These are phyloP conservation scores for Archegozetes longisetosus DNA, from an alignment of 1,140 invertebrate species.

Conservation along the genomic window DNA sequence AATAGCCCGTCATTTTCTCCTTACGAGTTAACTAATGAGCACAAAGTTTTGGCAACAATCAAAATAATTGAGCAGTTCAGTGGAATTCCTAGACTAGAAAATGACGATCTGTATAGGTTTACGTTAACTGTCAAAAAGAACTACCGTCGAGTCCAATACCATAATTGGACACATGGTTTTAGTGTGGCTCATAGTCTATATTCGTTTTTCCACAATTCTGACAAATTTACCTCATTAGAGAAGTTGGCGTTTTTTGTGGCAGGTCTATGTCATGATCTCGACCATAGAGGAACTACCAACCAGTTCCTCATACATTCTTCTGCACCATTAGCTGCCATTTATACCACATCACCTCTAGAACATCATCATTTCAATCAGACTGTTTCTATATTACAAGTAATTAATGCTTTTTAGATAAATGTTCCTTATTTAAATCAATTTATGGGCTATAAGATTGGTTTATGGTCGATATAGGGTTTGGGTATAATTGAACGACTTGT, in stretches of 20 bases:
- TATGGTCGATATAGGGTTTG: no score
- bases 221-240: constrained; percentile 30
- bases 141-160: constrained; percentile 60
- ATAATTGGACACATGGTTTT: constrained; percentile 74
- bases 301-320: constrained; percentile 65
- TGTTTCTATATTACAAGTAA: constrained; percentile 45
- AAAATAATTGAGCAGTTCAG: neutral
- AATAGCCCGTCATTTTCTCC: constrained; percentile 22
- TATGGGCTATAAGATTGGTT: no score
- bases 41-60: constrained; percentile 2
- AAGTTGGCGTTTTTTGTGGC: constrained; percentile 55
- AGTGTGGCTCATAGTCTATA: constrained; percentile 68
- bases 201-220: constrained; percentile 44
- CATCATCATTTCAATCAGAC: constrained; percentile 78
- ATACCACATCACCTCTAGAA: constrained; percentile 65
- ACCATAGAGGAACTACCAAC: constrained; percentile 67
- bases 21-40: constrained; percentile 1
- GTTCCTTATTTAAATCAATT: no score
- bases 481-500: no score
- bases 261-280: constrained; percentile 63
- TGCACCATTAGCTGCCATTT: constrained; percentile 59
- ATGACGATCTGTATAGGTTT: constrained; percentile 46
- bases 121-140: constrained; percentile 64
- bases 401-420: no score
- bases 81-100: constrained; percentile 28